Percentiles rank a stretch among this genome's conserved stretches.
Conservation (phyloP, 2,113 vertebrate genomes). For the Esox niger region DNA sequence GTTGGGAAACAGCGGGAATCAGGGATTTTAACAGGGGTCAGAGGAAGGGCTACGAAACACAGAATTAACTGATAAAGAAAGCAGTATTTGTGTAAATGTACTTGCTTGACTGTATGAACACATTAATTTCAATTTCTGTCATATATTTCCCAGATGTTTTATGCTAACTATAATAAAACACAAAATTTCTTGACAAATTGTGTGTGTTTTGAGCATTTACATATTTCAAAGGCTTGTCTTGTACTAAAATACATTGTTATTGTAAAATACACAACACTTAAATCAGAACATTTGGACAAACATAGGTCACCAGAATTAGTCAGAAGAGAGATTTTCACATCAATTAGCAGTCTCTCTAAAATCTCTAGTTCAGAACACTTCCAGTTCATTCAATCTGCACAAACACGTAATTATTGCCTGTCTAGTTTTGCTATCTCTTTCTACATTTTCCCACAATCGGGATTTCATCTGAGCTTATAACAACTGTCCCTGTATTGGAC, state of each 20-base stretch:
- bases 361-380: background rate
- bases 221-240: too few species aligned
- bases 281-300: too few species aligned
- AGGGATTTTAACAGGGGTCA: slow-evolving; percentile 72
- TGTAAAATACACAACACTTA: too few species aligned
- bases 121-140: too few species aligned
- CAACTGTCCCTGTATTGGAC: slow-evolving; percentile 2
- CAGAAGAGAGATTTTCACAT: too few species aligned
- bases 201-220: background rate
- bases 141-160: too few species aligned
- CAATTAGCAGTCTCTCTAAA: too few species aligned
- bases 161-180: too few species aligned
- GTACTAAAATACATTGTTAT: too few species aligned
- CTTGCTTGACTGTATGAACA: slow-evolving; percentile 11
- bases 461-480: slow-evolving; percentile 11
- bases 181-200: too few species aligned
- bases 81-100: background rate
- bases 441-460: slow-evolving; percentile 13
- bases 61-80: slow-evolving; percentile 22
- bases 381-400: slow-evolving; percentile 7
- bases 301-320: too few species aligned
- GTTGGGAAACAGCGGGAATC: slow-evolving; percentile 70
- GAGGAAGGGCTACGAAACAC: slow-evolving; percentile 63
- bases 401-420: slow-evolving; percentile 9
- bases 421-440: slow-evolving; percentile 1